Percentiles rank a stretch among this genome's conserved stretches.
Evolutionary conservation across 2,797 vertebrate species (phyloP).

Genomic region (Alosa sapidissima): DNA sequence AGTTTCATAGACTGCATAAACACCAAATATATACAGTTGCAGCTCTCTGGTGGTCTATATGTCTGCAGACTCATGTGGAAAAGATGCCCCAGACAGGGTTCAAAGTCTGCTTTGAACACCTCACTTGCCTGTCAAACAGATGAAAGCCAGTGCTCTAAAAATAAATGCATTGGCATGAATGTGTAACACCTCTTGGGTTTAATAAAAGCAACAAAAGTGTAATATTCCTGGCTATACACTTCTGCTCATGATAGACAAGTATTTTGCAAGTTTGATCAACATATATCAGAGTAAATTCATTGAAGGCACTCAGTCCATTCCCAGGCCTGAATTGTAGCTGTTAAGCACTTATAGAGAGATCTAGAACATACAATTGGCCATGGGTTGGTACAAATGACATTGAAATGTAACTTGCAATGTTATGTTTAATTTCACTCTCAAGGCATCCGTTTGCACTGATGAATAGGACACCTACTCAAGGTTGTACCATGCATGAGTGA

Average conservation of each 20-base stretch:
- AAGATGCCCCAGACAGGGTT: not conserved
- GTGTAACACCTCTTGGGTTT: not conserved
- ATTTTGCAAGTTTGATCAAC: not conserved
- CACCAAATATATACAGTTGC: no score
- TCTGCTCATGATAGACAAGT: not conserved
- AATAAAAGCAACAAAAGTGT: not conserved
- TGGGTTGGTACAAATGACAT: no score
- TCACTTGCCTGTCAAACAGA: not conserved
- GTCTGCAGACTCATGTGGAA: not conserved
- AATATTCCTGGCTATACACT: not conserved
- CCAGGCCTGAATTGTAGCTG: not conserved
- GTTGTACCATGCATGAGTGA: not conserved
- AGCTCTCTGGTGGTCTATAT: not conserved
- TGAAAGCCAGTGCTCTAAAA: not conserved
- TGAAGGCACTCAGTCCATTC: not conserved
- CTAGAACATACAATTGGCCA: no score
- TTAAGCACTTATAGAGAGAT: not conserved
- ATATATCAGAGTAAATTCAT: not conserved
- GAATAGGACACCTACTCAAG: not conserved
- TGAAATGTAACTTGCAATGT: not conserved
- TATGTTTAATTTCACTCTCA: not conserved
- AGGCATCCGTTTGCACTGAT: not conserved
- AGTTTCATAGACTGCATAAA: no score
- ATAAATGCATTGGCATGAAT: not conserved
- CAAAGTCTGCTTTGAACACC: not conserved